These are phyloP conservation scores for Isotomurus palustris DNA, from an alignment of 2,888 invertebrate species.

Conservation along the genomic window DNA sequence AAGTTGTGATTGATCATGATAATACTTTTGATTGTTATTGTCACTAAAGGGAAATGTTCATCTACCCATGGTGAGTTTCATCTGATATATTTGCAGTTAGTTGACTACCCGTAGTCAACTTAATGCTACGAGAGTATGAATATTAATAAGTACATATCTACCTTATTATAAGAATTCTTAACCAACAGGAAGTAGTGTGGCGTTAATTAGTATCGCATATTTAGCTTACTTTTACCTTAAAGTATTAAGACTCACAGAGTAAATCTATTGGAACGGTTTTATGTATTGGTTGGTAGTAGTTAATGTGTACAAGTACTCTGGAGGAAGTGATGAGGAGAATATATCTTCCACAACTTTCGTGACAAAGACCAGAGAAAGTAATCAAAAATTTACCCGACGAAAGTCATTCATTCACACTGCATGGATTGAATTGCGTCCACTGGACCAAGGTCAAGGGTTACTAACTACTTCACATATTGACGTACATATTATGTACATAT, in stretches of 20 bases:
- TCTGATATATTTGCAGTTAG: slow-evolving; percentile 2
- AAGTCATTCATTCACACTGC: too few relatives aligned
- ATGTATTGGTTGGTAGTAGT: slow-evolving; percentile 1
- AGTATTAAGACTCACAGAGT: too few relatives aligned
- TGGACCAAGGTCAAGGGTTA: too few relatives aligned
- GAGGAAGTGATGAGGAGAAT: neutral
- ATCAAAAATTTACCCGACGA: neutral
- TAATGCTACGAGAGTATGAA: too few relatives aligned
- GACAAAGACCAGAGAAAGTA: neutral
- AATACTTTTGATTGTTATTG: slow-evolving; percentile 8
- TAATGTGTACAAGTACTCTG: neutral
- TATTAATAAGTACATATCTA: too few relatives aligned
- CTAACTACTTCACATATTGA: too few relatives aligned
- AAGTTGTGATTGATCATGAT: neutral
- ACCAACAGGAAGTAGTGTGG: neutral
- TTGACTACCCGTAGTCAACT: too few relatives aligned
- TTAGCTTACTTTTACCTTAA: too few relatives aligned
- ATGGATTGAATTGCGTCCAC: too few relatives aligned
- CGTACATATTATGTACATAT: too few relatives aligned
- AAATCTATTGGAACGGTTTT: slow-evolving; percentile 5
- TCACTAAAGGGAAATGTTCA: slow-evolving; percentile 9
- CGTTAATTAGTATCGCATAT: neutral
- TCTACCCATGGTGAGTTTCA: slow-evolving; percentile 6
- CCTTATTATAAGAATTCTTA: too few relatives aligned
- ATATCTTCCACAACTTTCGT: neutral